Evolutionary conservation across 2,888 invertebrate species (phyloP), one percentile per base, ranked within the genome.

Genomic region (Hedya salicella): DNA sequence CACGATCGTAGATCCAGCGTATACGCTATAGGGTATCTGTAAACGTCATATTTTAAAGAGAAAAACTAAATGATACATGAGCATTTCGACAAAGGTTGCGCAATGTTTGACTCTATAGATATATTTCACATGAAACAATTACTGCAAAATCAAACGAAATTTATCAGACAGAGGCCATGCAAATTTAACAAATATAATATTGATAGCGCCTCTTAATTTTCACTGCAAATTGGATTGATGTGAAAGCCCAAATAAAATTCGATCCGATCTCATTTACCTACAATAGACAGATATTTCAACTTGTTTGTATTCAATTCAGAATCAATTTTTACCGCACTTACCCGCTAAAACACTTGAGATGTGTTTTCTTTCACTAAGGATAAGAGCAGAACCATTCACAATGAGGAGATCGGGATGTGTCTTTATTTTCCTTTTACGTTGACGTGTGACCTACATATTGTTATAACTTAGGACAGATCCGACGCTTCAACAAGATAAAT

Each of bases 341-440:
- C 39, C 21, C 2, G 11, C 50, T 48, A 63, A 25, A 48, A 40
- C 17, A 48, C 54, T 54, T 25, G 39, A 49, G 17, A 13, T n/a
- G 17, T 56, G 63, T 56, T 63, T 63, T 56, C 54, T 49, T 57
- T 57, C 42, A 32, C 63, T 56, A 50, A 56, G 42, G 62, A 46
- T 32, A 42, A 39, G 50, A 42, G 19, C 30, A 44, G 14, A 19
- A 48, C 40, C 32, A 19, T 61, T 49, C 39, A 56, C 63, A 64
- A 30, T 50, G 57, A 32, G 39, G 54, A 42, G 63, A 64, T 64
- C 57, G 57, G 49, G 50, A 32, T 32, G 57, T 57, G 49, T 57
- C 63, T 57, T 64, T 64, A 50, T 64, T 64, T 57, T 64, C 13
- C 50, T 21, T 50, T 40, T 14, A 17, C 19, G 50, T 40, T 57